Base-by-base conservation (phyloP, 1,140 invertebrate genomes). In the Phocides pigmalion region DNA sequence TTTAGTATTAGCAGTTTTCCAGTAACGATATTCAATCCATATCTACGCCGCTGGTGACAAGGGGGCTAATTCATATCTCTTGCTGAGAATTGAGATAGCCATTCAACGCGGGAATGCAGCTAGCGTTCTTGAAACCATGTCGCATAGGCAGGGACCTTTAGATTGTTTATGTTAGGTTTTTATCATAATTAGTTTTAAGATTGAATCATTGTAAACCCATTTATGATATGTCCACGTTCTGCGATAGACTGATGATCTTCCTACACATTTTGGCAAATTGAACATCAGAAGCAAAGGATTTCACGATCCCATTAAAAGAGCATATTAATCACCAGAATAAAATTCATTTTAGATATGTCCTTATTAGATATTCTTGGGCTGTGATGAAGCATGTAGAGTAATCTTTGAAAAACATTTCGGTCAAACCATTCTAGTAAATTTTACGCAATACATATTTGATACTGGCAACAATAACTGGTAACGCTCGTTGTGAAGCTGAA, bases 331-430 rank as follows among this genome's bases (percentile, higher is more conserved):
- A 51, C 56, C 56, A 56, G 51, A 35, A 51, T 44, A 42, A 37
- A 59, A 68, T 66, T 61, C 61, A 65, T 68, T 68, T 79, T 74
- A 76, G 69, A 80, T 69, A 73, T 79, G 71, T 79, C 73, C 76
- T 64, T 62, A 62, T 74, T 82, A 79, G 71, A 74, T 72, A 82
- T 84, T 81, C 73, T 87, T 80, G 76, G 85, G 86, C 86, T 89
- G 82, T 87, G 86, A 86, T 79, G 80, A 86, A 73, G 72, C 50
- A 71, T 70, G 74, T 69, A 66, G 66, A 53, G 20, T 56, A 53
- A 72, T 46, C 28, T 46, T 59, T 47, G 51, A 62, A 47, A 46
- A 37, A 53, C 37, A n/a, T 64, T 54, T 42, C 50, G 12, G 20
- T 62, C 50, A 50, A 67, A 14, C n/a, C 35, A 41, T 47, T 47